Evolutionary conservation across 2,797 vertebrate species (phyloP).

Genomic region (Odontamblyopus lacepedii): DNA sequence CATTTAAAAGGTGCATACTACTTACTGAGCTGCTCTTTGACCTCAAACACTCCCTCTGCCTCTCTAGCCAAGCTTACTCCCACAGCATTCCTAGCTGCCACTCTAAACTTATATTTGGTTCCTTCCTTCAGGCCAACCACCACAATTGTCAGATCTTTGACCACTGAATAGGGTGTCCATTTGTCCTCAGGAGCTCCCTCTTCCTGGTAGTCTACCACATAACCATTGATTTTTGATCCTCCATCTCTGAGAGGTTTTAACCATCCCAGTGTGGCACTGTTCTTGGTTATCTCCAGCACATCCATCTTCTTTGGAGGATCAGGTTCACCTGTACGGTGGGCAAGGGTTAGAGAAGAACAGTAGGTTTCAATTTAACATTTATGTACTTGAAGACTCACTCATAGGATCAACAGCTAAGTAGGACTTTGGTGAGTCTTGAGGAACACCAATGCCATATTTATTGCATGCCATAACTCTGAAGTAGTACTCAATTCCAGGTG

Average conservation of each 20-base stretch:
- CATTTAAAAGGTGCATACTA: conserved; percentile 29
- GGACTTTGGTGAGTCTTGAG: conserved; percentile 90
- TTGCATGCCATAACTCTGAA: conserved; percentile 97
- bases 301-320: conserved; percentile 98
- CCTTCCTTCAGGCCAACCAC: conserved; percentile 96
- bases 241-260: conserved; percentile 93
- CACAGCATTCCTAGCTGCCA: conserved; percentile 92
- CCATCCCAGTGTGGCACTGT: conserved; percentile 92
- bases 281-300: conserved; percentile 93
- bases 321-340: conserved; percentile 84
- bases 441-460: conserved; percentile 93
- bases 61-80: conserved; percentile 92
- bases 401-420: conserved; percentile 92
- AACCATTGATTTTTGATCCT: conserved; percentile 95
- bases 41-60: conserved; percentile 90
- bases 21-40: conserved; percentile 98
- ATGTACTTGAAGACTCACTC: conserved; percentile 80
- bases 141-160: conserved; percentile 95
- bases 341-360: neutral
- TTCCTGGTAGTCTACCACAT: conserved; percentile 91
- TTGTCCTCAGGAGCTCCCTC: conserved; percentile 88
- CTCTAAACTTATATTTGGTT: conserved; percentile 95
- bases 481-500: conserved; percentile 92
- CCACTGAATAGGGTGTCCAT: conserved; percentile 95
- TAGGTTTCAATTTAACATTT: neutral